These are phyloP conservation scores for Cettia cetti DNA, from an alignment of 2,113 vertebrate genomes.

Conservation along the genomic window DNA sequence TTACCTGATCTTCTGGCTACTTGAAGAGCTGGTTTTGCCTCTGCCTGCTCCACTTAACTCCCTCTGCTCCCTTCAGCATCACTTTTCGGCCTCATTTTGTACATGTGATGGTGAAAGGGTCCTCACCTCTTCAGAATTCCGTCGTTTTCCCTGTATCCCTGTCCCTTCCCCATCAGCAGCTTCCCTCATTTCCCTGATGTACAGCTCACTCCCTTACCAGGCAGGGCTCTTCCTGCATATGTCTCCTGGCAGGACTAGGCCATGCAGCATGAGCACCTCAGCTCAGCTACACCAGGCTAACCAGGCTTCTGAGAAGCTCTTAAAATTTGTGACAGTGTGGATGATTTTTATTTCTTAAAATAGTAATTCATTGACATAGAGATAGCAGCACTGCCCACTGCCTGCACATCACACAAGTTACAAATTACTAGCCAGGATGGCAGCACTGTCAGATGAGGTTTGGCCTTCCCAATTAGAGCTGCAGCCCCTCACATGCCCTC, in stretches of 20 bases:
- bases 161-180: neutral
- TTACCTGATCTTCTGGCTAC: neutral
- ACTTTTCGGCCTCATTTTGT: neutral
- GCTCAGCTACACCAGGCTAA: neutral
- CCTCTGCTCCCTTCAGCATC: neutral
- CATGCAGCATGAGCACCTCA: neutral
- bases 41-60: neutral
- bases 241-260: neutral
- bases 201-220: neutral
- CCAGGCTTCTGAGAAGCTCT: neutral
- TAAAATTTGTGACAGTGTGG: neutral
- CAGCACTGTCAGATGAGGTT: neutral
- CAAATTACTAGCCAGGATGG: neutral
- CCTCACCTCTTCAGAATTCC: neutral
- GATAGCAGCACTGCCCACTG: neutral
- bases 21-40: neutral
- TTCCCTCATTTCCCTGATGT: accelerated
- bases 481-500: neutral
- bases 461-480: neutral
- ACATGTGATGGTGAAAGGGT: neutral
- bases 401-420: neutral
- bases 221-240: neutral
- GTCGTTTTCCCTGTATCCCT: neutral
- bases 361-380: neutral
- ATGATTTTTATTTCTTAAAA: neutral